Evolutionary conservation across 2,888 invertebrate species (phyloP).

Genomic region (Opisthograptis luteolata): DNA sequence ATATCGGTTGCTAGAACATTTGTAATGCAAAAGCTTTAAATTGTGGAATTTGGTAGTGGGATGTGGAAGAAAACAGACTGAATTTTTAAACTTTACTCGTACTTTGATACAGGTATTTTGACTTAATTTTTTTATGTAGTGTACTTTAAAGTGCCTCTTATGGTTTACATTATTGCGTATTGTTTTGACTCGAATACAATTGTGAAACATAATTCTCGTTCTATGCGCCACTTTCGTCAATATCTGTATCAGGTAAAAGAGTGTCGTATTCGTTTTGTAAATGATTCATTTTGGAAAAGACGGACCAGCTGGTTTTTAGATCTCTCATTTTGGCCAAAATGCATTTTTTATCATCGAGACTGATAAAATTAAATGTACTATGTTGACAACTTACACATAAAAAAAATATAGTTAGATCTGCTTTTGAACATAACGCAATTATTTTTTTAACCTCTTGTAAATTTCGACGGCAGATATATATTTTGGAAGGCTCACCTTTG

Average conservation of each 20-base stretch:
- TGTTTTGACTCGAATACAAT: conserved; percentile 37
- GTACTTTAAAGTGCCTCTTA: conserved; percentile 58
- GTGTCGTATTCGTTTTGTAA: conserved; percentile 37
- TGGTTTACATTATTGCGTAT: conserved; percentile 31
- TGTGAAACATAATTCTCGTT: conserved; percentile 28
- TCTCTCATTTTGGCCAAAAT: conserved; percentile 81
- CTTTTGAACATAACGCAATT: conserved; percentile 73
- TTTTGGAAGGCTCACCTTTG: conserved; percentile 82
- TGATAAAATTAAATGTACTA: conserved; percentile 71
- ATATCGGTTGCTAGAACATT: conserved; percentile 60
- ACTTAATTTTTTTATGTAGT: conserved; percentile 62
- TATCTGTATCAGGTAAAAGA: conserved; percentile 72
- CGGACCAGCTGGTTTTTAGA: conserved; percentile 64
- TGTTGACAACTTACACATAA: conserved; percentile 71
- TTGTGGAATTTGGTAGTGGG: conserved; percentile 69
- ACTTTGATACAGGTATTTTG: conserved; percentile 77
- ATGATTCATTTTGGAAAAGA: conserved; percentile 26
- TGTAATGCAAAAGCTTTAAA: conserved; percentile 77
- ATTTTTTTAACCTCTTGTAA: conserved; percentile 74
- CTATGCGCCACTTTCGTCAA: conserved; percentile 43
- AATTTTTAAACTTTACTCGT: conserved; percentile 74
- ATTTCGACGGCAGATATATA: conserved; percentile 74
- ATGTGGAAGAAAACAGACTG: conserved; percentile 76
- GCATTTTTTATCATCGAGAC: conserved; percentile 81
- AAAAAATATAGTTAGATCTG: conserved; percentile 78